These are phyloP conservation scores for Podarcis lilfordi DNA, from an alignment of 2,797 vertebrate genomes.

Conservation along the genomic window DNA sequence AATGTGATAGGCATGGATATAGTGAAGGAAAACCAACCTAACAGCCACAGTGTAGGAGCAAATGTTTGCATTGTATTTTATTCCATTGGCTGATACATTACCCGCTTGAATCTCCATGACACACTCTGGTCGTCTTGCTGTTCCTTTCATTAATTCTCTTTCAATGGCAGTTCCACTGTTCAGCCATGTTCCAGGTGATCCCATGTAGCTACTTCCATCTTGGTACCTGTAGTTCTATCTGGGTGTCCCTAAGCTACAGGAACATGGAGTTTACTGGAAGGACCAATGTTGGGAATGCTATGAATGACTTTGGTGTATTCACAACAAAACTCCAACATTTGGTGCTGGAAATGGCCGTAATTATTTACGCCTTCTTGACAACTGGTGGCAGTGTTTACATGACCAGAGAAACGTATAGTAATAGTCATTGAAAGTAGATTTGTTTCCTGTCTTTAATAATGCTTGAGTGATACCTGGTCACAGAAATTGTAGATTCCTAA, in stretches of 20 bases:
- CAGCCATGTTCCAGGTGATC: not conserved
- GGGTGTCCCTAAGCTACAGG: no score
- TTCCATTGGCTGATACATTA: not conserved
- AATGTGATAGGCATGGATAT: not conserved
- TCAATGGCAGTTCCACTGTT: not conserved
- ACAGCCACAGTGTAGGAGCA: not conserved
- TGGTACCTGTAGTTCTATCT: not conserved
- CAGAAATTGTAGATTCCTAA: not conserved
- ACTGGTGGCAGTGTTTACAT: not conserved
- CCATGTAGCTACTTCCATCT: not conserved
- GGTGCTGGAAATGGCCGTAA: not conserved
- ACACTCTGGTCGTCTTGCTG: not conserved
- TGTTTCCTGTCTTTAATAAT: not conserved
- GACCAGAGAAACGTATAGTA: no score
- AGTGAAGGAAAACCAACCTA: not conserved
- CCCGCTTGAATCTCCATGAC: not conserved
- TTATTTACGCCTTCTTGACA: not conserved
- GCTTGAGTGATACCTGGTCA: not conserved
- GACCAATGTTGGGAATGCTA: not conserved
- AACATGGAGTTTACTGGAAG: not conserved
- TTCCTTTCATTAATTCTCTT: not conserved
- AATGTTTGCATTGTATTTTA: not conserved
- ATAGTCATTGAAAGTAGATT: not conserved
- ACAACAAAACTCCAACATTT: not conserved
- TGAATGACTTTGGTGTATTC: not conserved